Evolutionary conservation across 2,113 vertebrate genomes (phyloP).

Genomic region (Pachycephala philippinensis): DNA sequence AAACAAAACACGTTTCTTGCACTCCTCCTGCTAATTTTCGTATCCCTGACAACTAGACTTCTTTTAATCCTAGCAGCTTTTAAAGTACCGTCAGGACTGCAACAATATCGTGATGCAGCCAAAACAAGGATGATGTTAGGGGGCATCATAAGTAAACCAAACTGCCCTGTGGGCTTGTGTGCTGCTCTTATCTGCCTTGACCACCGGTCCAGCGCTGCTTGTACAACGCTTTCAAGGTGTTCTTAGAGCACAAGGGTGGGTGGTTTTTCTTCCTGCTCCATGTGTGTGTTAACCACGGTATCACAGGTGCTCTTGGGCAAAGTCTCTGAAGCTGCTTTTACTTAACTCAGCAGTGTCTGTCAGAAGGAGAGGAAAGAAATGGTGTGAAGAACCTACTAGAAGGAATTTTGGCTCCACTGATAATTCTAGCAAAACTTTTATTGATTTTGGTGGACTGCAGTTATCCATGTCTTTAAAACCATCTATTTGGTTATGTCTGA

Average conservation of each 20-base stretch:
- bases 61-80: background rate
- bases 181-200: background rate
- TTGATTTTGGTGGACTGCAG: background rate
- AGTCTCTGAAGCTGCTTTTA: background rate
- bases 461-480: background rate
- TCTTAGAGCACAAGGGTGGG: background rate
- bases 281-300: background rate
- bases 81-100: background rate
- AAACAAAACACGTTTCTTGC: background rate
- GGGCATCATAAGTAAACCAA: background rate
- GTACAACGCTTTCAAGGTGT: background rate
- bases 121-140: background rate
- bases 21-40: background rate
- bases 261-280: background rate
- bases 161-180: background rate
- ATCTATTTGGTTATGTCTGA: background rate
- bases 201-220: rapidly evolving
- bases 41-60: background rate
- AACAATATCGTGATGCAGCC: background rate
- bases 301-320: background rate
- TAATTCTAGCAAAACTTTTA: background rate
- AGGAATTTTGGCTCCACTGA: background rate
- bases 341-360: background rate
- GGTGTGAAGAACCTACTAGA: background rate
- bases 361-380: background rate